Percentiles rank a stretch among this genome's conserved stretches.
These are phyloP conservation scores for Darevskia nairensis DNA, from an alignment of 2,797 vertebrate species.

Conservation along the genomic window DNA sequence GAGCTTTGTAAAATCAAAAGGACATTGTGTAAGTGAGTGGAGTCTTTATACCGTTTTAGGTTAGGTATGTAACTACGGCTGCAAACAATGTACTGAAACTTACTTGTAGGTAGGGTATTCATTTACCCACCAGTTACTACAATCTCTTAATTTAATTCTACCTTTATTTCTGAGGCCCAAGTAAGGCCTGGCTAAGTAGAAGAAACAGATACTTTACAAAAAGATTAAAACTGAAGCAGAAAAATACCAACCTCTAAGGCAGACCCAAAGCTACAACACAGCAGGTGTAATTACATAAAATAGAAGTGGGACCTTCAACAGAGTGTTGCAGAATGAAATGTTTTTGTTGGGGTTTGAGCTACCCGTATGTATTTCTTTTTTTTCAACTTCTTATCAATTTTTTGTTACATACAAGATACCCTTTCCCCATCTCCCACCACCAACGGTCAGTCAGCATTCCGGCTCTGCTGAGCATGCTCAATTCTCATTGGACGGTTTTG, in stretches of 20 bases:
- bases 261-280: neutral
- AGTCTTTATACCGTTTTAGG: no score
- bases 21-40: no score
- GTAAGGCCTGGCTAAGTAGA: neutral
- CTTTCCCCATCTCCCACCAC: neutral
- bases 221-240: neutral
- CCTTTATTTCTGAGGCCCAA: neutral
- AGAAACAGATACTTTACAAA: neutral
- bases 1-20: no score
- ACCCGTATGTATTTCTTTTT: neutral
- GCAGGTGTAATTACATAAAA: neutral
- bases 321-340: neutral
- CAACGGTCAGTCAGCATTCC: neutral
- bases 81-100: neutral
- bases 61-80: neutral
- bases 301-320: neutral
- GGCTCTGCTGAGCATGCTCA: neutral
- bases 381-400: neutral
- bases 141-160: neutral
- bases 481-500: neutral
- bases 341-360: neutral
- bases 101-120: neutral
- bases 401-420: conserved; percentile 6
- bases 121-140: neutral
- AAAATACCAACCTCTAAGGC: neutral